Percentiles rank a stretch among this genome's conserved stretches.
Evolutionary conservation across 1,140 invertebrate species (phyloP).

Genomic region (Scylla paramamosain): DNA sequence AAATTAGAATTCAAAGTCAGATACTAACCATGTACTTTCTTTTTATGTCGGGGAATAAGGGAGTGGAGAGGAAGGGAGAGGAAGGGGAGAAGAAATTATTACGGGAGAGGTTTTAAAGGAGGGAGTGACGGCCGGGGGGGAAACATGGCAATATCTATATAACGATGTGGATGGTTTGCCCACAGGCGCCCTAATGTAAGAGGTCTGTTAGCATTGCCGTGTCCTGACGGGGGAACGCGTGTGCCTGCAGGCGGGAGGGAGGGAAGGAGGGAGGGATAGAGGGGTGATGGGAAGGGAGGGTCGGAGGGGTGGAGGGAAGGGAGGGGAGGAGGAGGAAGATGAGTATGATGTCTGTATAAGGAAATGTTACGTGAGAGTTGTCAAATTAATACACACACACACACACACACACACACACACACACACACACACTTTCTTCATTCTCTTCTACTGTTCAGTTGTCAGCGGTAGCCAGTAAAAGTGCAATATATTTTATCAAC

Average conservation of each 20-base stretch:
- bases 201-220: background rate
- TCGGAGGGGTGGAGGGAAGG: conserved; percentile 13
- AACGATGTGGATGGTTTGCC: background rate
- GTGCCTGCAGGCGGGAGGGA: background rate
- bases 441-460: too few species aligned
- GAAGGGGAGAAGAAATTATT: background rate
- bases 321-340: background rate
- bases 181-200: background rate
- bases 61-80: too few species aligned
- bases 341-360: background rate
- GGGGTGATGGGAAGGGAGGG: background rate
- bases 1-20: conserved; percentile 5
- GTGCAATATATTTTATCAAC: too few species aligned
- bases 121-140: background rate
- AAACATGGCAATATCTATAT: background rate
- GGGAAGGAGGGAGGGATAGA: background rate
- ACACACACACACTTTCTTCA: too few species aligned
- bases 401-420: too few species aligned
- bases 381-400: too few species aligned
- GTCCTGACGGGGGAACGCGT: background rate
- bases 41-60: too few species aligned
- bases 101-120: background rate
- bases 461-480: too few species aligned
- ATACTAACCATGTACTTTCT: background rate
- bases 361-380: too few species aligned